These are phyloP conservation scores for Hartigia nigra DNA, from an alignment of 2,888 invertebrate genomes.

Conservation along the genomic window DNA sequence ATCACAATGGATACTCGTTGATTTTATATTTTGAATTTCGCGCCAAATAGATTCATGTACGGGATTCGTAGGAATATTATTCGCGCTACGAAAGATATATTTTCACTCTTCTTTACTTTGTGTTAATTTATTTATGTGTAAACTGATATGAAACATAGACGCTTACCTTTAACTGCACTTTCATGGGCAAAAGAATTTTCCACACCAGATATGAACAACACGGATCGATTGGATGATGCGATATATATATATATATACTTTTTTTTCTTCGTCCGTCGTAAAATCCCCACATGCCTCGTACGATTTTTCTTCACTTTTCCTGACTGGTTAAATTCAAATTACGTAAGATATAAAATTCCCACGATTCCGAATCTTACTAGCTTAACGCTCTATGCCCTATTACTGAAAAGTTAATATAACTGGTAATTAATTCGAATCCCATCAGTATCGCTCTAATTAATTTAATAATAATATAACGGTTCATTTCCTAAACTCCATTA, in stretches of 20 bases:
- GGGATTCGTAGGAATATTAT: background rate
- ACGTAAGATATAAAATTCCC: background rate
- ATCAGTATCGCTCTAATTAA: background rate
- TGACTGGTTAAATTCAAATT: background rate
- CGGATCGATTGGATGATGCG: constrained; percentile 40
- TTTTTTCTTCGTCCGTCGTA: background rate
- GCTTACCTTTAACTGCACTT: constrained; percentile 26
- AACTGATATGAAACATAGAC: constrained; percentile 6
- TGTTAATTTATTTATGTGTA: background rate
- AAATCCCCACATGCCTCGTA: background rate
- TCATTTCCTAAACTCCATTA: background rate
- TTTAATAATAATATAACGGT: background rate
- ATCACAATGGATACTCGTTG: background rate
- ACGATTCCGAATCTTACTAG: background rate
- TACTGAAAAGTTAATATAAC: background rate
- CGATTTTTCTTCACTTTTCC: background rate
- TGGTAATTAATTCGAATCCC: background rate
- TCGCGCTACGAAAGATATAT: background rate
- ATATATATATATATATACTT: too few relatives aligned
- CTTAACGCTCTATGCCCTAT: background rate
- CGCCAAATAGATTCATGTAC: background rate
- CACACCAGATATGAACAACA: constrained; percentile 45
- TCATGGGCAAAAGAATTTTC: constrained; percentile 47
- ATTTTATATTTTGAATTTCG: background rate
- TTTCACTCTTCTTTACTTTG: background rate